phyloP scores from a whole-genome alignment of 2,888 invertebrate genomes.

The Dusona sp. region DNA sequence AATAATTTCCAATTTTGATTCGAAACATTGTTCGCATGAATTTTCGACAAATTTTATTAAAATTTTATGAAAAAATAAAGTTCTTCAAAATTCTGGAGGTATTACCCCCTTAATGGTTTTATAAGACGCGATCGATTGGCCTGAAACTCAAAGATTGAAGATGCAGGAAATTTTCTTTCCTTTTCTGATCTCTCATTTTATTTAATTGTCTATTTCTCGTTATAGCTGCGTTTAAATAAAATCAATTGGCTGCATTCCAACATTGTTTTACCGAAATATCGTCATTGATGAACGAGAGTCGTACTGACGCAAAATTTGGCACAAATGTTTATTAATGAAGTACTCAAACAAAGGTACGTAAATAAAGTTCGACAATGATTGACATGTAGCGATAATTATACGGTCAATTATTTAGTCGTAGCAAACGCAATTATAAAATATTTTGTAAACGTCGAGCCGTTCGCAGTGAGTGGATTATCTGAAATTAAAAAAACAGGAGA shows the following conservation, averaged over 20 bases:
- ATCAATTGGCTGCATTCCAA: not conserved
- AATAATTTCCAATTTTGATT: too few relatives aligned
- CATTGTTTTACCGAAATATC: not conserved
- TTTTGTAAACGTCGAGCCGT: not conserved
- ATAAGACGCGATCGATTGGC: not conserved
- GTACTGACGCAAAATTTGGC: not conserved
- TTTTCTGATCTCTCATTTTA: not conserved
- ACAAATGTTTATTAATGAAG: conserved; percentile 2
- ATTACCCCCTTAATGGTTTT: not conserved
- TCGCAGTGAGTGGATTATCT: conserved; percentile 16
- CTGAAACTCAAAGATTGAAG: not conserved
- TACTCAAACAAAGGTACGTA: not conserved
- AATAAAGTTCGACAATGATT: not conserved
- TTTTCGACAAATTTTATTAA: too few relatives aligned
- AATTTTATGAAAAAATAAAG: too few relatives aligned
- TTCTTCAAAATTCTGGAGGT: not conserved
- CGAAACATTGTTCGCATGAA: too few relatives aligned
- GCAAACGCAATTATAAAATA: not conserved
- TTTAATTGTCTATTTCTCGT: too few relatives aligned
- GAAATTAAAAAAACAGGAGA: conserved; percentile 19
- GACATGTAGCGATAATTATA: not conserved
- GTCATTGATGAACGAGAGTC: not conserved
- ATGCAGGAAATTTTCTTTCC: not conserved
- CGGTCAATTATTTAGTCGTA: not conserved
- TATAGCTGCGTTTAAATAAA: not conserved